Evolutionary conservation across 2,888 invertebrate species (phyloP).

Genomic region (Bimastos eiseni): DNA sequence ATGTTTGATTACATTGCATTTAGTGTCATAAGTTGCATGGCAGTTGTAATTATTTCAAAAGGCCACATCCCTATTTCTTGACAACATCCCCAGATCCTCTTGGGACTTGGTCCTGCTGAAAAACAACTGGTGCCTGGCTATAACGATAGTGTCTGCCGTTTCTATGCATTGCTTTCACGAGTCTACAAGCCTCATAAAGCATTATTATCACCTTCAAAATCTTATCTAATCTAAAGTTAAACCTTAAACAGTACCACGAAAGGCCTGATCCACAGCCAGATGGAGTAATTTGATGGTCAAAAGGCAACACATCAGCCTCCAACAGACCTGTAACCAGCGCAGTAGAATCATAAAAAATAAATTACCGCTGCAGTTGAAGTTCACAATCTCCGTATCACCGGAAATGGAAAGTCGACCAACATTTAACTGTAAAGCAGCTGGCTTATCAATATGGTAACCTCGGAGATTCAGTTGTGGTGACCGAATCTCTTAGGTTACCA

Average conservation of each 20-base stretch:
- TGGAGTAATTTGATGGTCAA: background rate
- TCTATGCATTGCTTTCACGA: background rate
- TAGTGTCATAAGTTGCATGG: background rate
- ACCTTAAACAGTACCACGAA: background rate
- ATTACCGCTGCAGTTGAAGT: background rate
- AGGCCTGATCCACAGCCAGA: background rate
- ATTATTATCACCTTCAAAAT: background rate
- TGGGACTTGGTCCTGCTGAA: background rate
- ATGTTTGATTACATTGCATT: too few relatives aligned
- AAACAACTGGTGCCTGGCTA: background rate
- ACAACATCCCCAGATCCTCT: background rate
- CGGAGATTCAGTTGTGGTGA: too few relatives aligned
- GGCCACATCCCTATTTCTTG: background rate
- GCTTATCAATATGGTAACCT: too few relatives aligned
- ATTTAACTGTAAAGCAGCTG: background rate
- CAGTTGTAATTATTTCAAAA: background rate
- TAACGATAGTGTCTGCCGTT: background rate
- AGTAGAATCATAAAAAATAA: background rate
- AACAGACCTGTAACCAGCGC: too few relatives aligned
- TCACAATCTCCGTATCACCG: background rate
- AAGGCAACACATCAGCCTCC: background rate
- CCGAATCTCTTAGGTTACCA: background rate
- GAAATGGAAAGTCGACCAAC: background rate
- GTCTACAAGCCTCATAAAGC: background rate
- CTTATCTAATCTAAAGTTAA: slow-evolving; percentile 13